These are phyloP conservation scores for Drosophila cracens DNA, from an alignment of 2,888 invertebrate genomes.

Conservation along the genomic window DNA sequence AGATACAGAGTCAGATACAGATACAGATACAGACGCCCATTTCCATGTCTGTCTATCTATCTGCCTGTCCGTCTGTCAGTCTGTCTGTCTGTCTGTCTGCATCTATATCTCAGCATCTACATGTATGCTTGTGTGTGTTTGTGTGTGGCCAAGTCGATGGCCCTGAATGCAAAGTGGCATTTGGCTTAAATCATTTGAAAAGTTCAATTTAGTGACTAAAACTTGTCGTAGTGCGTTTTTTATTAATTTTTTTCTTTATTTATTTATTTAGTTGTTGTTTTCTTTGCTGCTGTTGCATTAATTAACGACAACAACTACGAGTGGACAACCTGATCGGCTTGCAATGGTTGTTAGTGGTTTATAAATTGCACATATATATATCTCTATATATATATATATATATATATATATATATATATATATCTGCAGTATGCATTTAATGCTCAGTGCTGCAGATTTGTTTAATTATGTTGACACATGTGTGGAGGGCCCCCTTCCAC, in stretches of 20 bases:
- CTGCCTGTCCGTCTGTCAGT: slow-evolving; percentile 5
- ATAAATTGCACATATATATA: slow-evolving; percentile 8
- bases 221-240: slow-evolving; percentile 66
- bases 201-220: slow-evolving; percentile 71
- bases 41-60: slow-evolving; percentile 44
- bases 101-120: not conserved
- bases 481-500: slow-evolving; percentile 21
- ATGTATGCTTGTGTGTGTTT: slow-evolving; percentile 20
- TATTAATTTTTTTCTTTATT: slow-evolving; percentile 24
- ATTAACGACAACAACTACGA: slow-evolving; percentile 54
- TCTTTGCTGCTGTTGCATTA: slow-evolving; percentile 63
- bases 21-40: slow-evolving; percentile 45
- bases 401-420: too few species aligned
- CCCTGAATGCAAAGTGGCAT: slow-evolving; percentile 71
- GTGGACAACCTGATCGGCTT: slow-evolving; percentile 40
- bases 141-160: slow-evolving; percentile 69
- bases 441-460: slow-evolving; percentile 60
- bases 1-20: slow-evolving; percentile 27
- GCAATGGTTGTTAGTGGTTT: slow-evolving; percentile 42
- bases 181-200: slow-evolving; percentile 71
- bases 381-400: not conserved
- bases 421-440: not conserved
- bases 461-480: slow-evolving; percentile 74
- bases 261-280: slow-evolving; percentile 40
- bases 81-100: not conserved